Conservation (phyloP, 2,113 vertebrate genomes). For the Cranoglanis bouderius region DNA sequence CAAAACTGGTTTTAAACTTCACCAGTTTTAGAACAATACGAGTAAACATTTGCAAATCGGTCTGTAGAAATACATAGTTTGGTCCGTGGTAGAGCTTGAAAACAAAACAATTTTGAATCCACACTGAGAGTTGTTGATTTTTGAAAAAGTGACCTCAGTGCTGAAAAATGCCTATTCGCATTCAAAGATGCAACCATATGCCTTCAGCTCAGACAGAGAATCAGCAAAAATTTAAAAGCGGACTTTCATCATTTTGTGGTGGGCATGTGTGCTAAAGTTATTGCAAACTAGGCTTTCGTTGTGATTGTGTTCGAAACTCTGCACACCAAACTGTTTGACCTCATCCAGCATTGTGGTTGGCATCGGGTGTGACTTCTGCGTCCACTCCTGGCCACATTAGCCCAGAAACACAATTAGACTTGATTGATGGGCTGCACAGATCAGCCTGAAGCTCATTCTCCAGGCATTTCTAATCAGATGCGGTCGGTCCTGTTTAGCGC, state of each 20-base stretch:
- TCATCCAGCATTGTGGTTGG: constrained; percentile 37
- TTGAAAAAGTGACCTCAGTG: not conserved
- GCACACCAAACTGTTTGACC: constrained; percentile 3
- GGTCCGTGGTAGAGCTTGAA: not conserved
- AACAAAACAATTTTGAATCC: not conserved
- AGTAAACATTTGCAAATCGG: not conserved
- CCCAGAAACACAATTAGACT: constrained; percentile 39
- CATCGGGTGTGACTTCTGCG: constrained; percentile 29
- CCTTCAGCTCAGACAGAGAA: constrained; percentile 4
- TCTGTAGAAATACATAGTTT: not conserved
- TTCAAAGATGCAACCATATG: not conserved
- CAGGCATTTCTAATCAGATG: constrained; percentile 45
- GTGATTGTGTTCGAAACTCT: constrained; percentile 36
- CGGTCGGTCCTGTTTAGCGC: constrained; percentile 26
- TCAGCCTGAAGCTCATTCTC: constrained; percentile 18
- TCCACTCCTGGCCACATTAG: constrained; percentile 25
- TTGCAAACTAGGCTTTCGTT: constrained; percentile 39
- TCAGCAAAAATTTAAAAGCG: constrained; percentile 26
- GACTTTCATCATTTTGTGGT: constrained; percentile 48
- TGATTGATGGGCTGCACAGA: constrained; percentile 51
- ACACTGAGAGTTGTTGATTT: not conserved
- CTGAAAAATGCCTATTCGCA: not conserved
- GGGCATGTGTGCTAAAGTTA: constrained; percentile 37
- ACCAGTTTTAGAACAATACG: not conserved
- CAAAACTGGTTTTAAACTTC: not conserved